Evolutionary conservation across 1,140 invertebrate species (phyloP), one percentile per base, ranked within the genome.

Genomic region (Drosophila leontia): DNA sequence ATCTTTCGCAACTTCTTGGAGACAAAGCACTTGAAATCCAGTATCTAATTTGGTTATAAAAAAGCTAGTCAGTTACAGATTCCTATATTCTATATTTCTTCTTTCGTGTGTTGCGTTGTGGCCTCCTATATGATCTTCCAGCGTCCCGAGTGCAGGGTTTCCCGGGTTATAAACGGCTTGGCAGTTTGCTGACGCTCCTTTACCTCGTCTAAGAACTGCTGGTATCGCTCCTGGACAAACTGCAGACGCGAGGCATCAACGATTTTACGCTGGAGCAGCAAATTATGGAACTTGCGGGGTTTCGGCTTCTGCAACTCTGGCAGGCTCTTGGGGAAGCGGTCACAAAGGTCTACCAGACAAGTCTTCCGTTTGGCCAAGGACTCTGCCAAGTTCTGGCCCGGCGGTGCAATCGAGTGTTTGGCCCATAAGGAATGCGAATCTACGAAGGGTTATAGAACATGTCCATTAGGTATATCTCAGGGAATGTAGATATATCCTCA

Each of bases 151-250:
- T 85, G 78, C 13, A 78, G 58, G 1, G 61, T 51, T 1, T 71
- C 63, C 2, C 82, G 74, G 13, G 74, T 67, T 1, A 75, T 41
- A 8, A 48, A 70, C 17, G 65, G 72, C 26, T 80, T 80, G 13
- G 44, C 59, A 64, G 55, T 71, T 1, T 53, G 48, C 12, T 67
- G 80, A 7, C 61, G 65, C 12, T 8, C 19, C 19, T 77, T 67
- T 9, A 47, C 34, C 29, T 80, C 82, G n/a, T 59, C 26, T 44
- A 51, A 39, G 37, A 67, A 44, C 3, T 77, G 56, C 48, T 80
- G 68, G 34, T 81, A 57, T 0, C 69, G 65, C n/a, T 84, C 82
- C 26, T 70, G 68, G 3, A 84, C 84, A 34, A 60, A 84, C 41
- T 84, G 67, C 3, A 84, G 53, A 1, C 82, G 82, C 3, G 67